These are phyloP conservation scores for Byasa hedistus DNA, from an alignment of 2,888 invertebrate genomes.

Conservation along the genomic window DNA sequence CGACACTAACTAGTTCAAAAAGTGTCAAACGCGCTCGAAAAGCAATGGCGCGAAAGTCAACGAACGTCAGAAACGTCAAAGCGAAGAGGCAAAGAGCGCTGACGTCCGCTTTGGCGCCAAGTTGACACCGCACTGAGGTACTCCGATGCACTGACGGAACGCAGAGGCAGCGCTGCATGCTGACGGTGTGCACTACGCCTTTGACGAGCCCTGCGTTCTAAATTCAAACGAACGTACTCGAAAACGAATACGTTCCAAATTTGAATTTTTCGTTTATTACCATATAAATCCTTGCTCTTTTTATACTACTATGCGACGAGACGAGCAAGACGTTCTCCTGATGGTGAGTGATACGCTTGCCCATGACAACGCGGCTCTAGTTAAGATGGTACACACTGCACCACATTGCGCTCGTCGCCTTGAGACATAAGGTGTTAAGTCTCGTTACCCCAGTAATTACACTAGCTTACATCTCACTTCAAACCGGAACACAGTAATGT, in stretches of 20 bases:
- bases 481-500: too few relatives aligned
- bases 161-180: constrained; percentile 25
- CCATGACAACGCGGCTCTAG: too few relatives aligned
- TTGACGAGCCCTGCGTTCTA: constrained; percentile 21
- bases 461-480: too few relatives aligned
- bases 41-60: constrained; percentile 20
- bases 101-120: constrained; percentile 30
- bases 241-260: neutral
- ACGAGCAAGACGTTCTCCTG: too few relatives aligned
- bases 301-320: neutral
- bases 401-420: too few relatives aligned
- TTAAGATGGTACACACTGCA: too few relatives aligned
- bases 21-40: constrained; percentile 17
- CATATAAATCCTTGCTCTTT: neutral
- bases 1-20: constrained; percentile 20
- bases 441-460: too few relatives aligned
- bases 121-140: constrained; percentile 31
- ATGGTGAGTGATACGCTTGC: too few relatives aligned
- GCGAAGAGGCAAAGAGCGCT: constrained; percentile 23
- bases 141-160: constrained; percentile 28
- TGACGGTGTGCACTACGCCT: constrained; percentile 25
- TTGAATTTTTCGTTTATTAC: neutral
- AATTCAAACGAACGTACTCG: constrained; percentile 16
- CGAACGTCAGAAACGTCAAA: constrained; percentile 27
- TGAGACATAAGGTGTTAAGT: too few relatives aligned